phyloP scores from a whole-genome alignment of 2,888 invertebrate species.

The Xiphydria camelus region DNA sequence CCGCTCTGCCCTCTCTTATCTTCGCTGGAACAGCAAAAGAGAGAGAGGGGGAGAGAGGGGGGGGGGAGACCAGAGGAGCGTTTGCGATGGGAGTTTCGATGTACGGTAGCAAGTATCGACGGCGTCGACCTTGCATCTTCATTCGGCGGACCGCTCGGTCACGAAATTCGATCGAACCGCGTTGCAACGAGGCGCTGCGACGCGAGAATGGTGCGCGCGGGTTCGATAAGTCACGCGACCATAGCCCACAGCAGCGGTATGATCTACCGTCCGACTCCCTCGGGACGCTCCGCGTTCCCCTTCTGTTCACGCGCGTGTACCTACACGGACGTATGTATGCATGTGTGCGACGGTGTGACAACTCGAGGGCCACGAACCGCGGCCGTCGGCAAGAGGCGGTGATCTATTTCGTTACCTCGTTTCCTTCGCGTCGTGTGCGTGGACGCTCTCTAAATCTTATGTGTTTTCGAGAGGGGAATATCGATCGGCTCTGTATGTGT shows the following conservation, averaged over 20 bases:
- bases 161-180: too few species aligned
- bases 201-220: too few species aligned
- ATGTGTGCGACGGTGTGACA: constrained; percentile 19
- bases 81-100: too few species aligned
- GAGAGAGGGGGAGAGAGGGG: constrained; percentile 3
- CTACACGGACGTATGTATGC: too few species aligned
- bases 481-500: too few species aligned
- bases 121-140: too few species aligned
- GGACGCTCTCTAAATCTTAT: constrained; percentile 16
- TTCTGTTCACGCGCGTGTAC: too few species aligned
- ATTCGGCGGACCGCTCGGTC: too few species aligned
- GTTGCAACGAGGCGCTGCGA: too few species aligned
- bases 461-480: too few species aligned
- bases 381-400: constrained; percentile 39
- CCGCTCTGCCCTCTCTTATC: constrained; percentile 7
- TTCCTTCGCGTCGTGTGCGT: constrained; percentile 16
- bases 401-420: constrained; percentile 42
- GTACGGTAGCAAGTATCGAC: too few species aligned
- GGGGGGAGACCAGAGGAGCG: constrained; percentile 11
- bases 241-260: constrained; percentile 6
- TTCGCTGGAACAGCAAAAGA: constrained; percentile 22
- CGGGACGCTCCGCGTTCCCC: constrained; percentile 5
- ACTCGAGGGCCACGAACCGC: constrained; percentile 12
- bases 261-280: constrained; percentile 13
- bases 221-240: constrained; percentile 14